phyloP scores from a whole-genome alignment of 2,113 vertebrate species.

The Labeo catla region DNA sequence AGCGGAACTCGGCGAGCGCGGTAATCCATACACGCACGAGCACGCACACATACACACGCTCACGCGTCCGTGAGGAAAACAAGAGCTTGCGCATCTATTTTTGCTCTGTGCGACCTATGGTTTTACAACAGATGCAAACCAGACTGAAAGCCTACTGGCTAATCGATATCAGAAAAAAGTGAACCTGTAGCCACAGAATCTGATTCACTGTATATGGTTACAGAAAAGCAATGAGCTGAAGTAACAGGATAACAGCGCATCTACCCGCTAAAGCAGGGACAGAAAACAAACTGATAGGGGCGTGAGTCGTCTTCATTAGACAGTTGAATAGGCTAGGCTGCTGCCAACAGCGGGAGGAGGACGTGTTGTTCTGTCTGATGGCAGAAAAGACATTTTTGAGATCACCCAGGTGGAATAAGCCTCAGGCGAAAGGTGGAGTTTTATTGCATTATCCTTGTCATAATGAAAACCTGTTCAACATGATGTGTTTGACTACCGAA shows the following conservation, averaged over 20 bases:
- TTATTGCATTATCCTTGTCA: neutral
- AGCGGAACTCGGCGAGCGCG: slow-evolving; percentile 1
- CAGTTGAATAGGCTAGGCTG: neutral
- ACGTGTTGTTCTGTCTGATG: slow-evolving; percentile 1
- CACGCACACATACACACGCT: neutral
- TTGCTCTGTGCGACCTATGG: slow-evolving; percentile 21
- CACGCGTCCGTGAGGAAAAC: neutral
- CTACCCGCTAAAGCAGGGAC: slow-evolving; percentile 14
- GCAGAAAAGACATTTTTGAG: neutral
- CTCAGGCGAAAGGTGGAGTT: neutral
- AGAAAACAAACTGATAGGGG: slow-evolving; percentile 29
- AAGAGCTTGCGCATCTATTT: slow-evolving; percentile 26
- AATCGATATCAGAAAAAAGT: slow-evolving; percentile 40
- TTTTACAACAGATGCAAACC: slow-evolving; percentile 31
- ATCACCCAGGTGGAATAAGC: slow-evolving; percentile 22
- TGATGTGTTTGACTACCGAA: neutral
- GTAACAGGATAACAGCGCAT: slow-evolving; percentile 31
- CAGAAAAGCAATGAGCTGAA: slow-evolving; percentile 32
- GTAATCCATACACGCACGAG: slow-evolving; percentile 14
- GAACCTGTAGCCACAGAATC: slow-evolving; percentile 37
- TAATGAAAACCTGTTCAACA: slow-evolving; percentile 22
- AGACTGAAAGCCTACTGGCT: slow-evolving; percentile 30
- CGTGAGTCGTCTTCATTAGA: slow-evolving; percentile 12
- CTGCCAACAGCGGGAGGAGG: neutral
- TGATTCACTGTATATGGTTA: slow-evolving; percentile 35